phyloP scores from a whole-genome alignment of 2,888 invertebrate species.

The Drosophila neotestacea region DNA sequence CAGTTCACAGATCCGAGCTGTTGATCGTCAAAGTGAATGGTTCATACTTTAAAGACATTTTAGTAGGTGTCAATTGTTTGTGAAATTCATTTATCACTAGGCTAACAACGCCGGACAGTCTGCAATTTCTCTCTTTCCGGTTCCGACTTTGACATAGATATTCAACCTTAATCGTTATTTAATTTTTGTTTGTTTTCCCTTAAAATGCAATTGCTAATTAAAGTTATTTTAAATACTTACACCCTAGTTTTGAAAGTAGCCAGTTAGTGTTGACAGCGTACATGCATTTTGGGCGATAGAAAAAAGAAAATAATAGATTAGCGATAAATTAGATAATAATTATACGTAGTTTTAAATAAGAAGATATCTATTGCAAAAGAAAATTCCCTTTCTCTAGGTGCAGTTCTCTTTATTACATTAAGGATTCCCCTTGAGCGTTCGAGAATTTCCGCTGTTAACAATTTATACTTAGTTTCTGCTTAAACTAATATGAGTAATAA shows the following conservation, averaged over 20 bases:
- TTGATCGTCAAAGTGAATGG: conserved; percentile 34
- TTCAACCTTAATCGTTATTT: conserved; percentile 58
- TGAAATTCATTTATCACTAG: conserved; percentile 66
- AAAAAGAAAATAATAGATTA: conserved; percentile 8
- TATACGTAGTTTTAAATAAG: not conserved
- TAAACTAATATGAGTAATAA: not conserved
- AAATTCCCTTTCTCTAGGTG: too few species aligned
- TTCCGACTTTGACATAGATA: conserved; percentile 7
- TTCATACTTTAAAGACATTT: conserved; percentile 34
- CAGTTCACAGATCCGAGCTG: conserved; percentile 6
- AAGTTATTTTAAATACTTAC: conserved; percentile 64
- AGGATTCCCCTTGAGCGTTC: not conserved
- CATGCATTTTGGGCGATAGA: not conserved
- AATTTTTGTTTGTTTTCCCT: conserved; percentile 68
- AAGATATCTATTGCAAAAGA: too few species aligned
- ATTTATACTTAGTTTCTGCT: not conserved
- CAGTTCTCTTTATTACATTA: too few species aligned
- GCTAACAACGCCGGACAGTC: conserved; percentile 22
- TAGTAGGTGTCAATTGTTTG: conserved; percentile 52
- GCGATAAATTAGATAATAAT: not conserved
- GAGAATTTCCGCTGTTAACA: conserved; percentile 11
- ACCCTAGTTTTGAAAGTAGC: conserved; percentile 47
- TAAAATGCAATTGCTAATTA: conserved; percentile 18
- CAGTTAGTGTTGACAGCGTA: conserved; percentile 18
- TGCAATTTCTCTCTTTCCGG: conserved; percentile 48